Base-by-base conservation (phyloP, 92 coral and sea anemone genomes). In the Blastomussa wellsi region DNA sequence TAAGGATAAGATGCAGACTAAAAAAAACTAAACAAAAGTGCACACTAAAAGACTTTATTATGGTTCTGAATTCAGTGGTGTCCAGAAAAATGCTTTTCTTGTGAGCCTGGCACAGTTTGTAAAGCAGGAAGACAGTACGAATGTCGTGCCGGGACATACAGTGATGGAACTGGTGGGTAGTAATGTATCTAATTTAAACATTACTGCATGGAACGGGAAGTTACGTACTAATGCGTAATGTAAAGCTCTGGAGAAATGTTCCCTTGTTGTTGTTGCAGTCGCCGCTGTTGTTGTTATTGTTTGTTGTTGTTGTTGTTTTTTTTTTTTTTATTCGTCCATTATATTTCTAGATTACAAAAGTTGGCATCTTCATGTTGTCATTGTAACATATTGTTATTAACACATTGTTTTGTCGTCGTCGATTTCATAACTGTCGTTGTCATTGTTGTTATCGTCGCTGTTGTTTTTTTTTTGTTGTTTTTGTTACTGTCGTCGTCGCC, bases 31-130 rank as follows among this genome's bases (percentile, higher is more conserved):
- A 57, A 19, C 29, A 6, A 28, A 36, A 35, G 33, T 33, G 52
- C 57, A 0, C 42, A 78, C 19, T 53, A 6, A 7, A 3, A 9
- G 28, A 28, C 29, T 35, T 1, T 24, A 17, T 24, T 36, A 36
- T 52, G 64, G 14, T 5, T 64, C 41, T 9, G 28, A 62, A 36
- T 42, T 51, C 80, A 96, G 98, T 87, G 92, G 88, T 96, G 98
- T 66, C 98, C 98, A 70, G 94, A 92, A n/a, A 89, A 78, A 36
- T 96, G 98, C 76, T 90, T 79, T 75, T 96, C 98, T 19, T 96
- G 98, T 82, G 98, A 94, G 68, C 91, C 93, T 65, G 98, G 98
- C 20, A 96, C 98, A 8, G 98, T 94, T 17, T 96, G 98, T 78
- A 92, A 86, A 35, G 94, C 95, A 75, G 98, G 98, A 62, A 87